These are phyloP conservation scores for Clarias magur DNA, from an alignment of 2,113 vertebrate genomes.

Conservation along the genomic window DNA sequence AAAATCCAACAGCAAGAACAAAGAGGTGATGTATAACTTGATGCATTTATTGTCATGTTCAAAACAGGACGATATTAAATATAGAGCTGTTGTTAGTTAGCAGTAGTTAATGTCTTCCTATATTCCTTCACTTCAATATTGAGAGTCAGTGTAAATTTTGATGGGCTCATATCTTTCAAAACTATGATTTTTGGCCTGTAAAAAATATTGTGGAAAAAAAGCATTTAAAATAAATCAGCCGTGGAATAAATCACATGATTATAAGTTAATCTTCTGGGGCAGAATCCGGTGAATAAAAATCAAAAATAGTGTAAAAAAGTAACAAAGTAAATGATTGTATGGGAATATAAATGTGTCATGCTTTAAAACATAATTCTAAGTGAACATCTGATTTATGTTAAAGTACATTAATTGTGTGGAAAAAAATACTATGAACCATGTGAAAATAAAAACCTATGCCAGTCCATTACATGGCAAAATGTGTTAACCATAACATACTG, in stretches of 20 bases:
- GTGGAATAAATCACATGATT: neutral
- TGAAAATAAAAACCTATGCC: neutral
- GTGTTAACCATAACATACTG: neutral
- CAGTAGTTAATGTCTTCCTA: neutral
- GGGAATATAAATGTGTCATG: neutral
- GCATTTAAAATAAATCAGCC: neutral
- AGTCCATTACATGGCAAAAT: neutral
- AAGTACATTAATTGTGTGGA: neutral
- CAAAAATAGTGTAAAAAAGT: neutral
- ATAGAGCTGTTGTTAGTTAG: neutral
- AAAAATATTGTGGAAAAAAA: neutral
- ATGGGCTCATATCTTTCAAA: neutral
- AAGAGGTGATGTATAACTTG: neutral
- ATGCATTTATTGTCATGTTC: neutral
- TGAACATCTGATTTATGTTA: neutral
- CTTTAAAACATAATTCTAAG: neutral
- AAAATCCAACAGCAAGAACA: neutral
- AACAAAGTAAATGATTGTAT: neutral
- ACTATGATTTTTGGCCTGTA: neutral
- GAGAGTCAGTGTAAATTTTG: neutral
- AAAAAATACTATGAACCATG: neutral
- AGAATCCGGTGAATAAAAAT: neutral
- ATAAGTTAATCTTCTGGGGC: neutral
- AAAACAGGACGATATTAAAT: neutral
- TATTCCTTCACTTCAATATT: neutral